phyloP scores from a whole-genome alignment of 2,888 invertebrate genomes.

The Ophion costatus region DNA sequence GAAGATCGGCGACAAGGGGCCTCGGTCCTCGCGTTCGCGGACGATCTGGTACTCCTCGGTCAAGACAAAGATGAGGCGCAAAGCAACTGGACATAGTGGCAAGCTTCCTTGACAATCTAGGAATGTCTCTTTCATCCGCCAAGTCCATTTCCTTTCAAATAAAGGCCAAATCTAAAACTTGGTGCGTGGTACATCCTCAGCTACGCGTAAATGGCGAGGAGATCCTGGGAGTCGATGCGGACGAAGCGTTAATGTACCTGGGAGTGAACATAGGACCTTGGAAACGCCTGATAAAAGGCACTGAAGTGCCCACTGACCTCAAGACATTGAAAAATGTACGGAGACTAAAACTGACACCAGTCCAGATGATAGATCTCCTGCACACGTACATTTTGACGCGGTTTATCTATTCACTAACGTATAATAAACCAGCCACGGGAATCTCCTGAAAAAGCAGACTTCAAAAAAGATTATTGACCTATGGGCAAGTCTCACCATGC shows the following conservation, averaged over 20 bases:
- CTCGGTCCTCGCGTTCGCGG: constrained; percentile 63
- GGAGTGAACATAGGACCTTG: constrained; percentile 35
- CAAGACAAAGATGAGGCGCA: background rate
- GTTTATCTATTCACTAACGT: constrained; percentile 28
- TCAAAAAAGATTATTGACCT: background rate
- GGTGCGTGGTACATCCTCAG: constrained; percentile 46
- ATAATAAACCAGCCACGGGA: constrained; percentile 1
- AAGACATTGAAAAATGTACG: constrained; percentile 1
- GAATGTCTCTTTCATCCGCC: constrained; percentile 51
- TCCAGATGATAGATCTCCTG: constrained; percentile 45
- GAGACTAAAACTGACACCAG: constrained; percentile 39
- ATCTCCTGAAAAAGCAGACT: background rate
- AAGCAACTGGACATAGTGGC: constrained; percentile 31
- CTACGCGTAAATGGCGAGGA: background rate
- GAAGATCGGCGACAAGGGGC: background rate
- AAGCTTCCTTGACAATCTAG: background rate
- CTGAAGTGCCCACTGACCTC: background rate
- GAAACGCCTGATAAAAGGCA: background rate
- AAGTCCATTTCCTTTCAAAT: constrained; percentile 62
- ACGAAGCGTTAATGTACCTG: constrained; percentile 25
- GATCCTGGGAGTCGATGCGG: background rate
- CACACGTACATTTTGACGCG: constrained; percentile 35
- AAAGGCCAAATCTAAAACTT: background rate
- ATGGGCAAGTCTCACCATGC: constrained; percentile 7
- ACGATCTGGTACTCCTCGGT: constrained; percentile 62